phyloP scores from a whole-genome alignment of 2,113 vertebrate genomes.

The Psilopsiagon aurifrons region DNA sequence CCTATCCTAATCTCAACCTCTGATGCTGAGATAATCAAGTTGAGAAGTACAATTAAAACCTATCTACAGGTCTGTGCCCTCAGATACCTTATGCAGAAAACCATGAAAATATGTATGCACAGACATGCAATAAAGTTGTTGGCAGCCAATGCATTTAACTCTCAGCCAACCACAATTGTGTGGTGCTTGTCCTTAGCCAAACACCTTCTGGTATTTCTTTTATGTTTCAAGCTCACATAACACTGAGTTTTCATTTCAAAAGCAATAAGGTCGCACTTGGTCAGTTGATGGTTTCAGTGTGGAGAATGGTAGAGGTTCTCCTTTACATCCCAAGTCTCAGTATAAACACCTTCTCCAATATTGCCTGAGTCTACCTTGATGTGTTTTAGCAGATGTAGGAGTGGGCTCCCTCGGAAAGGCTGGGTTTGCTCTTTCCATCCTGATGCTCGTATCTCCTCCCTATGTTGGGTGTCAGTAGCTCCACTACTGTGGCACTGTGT shows the following conservation, averaged over 20 bases:
- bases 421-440: background rate
- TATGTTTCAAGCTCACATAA: background rate
- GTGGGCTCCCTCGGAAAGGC: accelerated
- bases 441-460: background rate
- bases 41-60: background rate
- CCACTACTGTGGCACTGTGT: accelerated
- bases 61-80: background rate
- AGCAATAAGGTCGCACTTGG: background rate
- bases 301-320: background rate
- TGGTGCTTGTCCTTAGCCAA: background rate
- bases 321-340: background rate
- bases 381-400: background rate
- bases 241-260: background rate
- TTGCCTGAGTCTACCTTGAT: background rate
- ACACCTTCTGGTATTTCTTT: background rate
- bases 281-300: background rate
- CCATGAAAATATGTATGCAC: background rate
- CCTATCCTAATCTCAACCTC: background rate
- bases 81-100: background rate
- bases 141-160: background rate
- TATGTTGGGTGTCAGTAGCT: background rate
- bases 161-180: background rate
- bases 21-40: background rate
- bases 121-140: background rate
- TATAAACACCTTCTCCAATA: background rate